Evolutionary conservation across 2,113 vertebrate species (phyloP).

Genomic region (Ameiurus melas): DNA sequence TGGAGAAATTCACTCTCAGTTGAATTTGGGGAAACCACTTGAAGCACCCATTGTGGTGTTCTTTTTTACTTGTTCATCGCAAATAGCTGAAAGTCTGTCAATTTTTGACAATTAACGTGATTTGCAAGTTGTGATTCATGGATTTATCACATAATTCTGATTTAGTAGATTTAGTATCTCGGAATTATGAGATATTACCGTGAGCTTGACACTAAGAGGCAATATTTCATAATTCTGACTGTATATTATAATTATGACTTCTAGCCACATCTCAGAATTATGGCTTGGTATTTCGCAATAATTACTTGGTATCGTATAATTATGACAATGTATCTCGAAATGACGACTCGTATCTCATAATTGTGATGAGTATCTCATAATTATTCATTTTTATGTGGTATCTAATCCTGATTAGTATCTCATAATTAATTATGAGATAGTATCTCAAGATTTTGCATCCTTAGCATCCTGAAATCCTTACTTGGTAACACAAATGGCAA

Average conservation of each 20-base stretch:
- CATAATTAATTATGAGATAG: neutral
- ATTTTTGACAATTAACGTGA: too few species aligned
- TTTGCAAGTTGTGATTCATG: neutral
- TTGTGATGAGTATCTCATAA: neutral
- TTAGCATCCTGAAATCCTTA: neutral
- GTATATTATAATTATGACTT: neutral
- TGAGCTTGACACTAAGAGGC: neutral
- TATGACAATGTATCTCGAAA: neutral
- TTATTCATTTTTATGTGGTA: neutral
- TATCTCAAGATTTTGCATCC: neutral
- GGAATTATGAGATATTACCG: neutral
- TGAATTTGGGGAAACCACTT: too few species aligned
- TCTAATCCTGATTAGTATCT: neutral
- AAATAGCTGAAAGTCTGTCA: too few species aligned
- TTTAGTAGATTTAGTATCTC: neutral
- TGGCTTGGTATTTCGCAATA: neutral
- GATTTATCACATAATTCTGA: neutral
- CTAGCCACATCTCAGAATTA: neutral
- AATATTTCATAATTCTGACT: neutral
- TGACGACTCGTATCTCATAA: neutral
- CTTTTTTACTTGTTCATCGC: too few species aligned
- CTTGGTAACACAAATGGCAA: neutral
- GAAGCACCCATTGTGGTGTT: too few species aligned
- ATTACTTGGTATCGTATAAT: too few species aligned
- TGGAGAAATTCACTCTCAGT: too few species aligned